Evolutionary conservation across 2,888 invertebrate genomes (phyloP).

Genomic region (Peribatodes rhomboidaria): DNA sequence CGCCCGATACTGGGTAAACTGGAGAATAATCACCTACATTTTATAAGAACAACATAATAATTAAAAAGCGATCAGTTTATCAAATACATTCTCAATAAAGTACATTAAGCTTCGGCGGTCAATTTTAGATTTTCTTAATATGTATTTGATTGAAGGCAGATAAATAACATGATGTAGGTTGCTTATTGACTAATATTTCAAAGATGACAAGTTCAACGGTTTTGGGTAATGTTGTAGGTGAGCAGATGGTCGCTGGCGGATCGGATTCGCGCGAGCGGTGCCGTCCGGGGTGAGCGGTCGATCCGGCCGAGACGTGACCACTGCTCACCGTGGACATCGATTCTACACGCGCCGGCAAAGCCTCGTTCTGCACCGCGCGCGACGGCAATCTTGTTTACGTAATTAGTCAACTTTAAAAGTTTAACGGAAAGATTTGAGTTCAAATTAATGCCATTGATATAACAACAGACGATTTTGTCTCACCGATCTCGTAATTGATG

Average conservation of each 20-base stretch:
- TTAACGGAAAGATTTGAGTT: background rate
- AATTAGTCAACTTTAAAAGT: background rate
- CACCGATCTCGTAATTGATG: background rate
- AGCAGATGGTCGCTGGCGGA: conserved; percentile 21
- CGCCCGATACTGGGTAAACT: conserved; percentile 1
- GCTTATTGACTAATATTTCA: conserved; percentile 14
- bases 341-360: conserved; percentile 37
- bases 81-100: conserved; percentile 19
- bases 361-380: conserved; percentile 20
- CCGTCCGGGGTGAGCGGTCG: conserved; percentile 50
- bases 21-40: background rate
- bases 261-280: conserved; percentile 45
- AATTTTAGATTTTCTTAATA: conserved; percentile 8
- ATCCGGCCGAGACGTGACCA: conserved; percentile 42
- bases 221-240: conserved; percentile 29
- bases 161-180: background rate
- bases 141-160: conserved; percentile 12
- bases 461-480: background rate
- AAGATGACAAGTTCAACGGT: conserved; percentile 33
- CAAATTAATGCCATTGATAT: background rate
- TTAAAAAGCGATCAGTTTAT: background rate
- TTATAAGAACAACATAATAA: background rate
- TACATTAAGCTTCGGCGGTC: conserved; percentile 17
- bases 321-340: conserved; percentile 40
- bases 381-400: background rate